Conservation (phyloP, 2,113 vertebrate genomes). For the Lepisosteus oculatus region DNA sequence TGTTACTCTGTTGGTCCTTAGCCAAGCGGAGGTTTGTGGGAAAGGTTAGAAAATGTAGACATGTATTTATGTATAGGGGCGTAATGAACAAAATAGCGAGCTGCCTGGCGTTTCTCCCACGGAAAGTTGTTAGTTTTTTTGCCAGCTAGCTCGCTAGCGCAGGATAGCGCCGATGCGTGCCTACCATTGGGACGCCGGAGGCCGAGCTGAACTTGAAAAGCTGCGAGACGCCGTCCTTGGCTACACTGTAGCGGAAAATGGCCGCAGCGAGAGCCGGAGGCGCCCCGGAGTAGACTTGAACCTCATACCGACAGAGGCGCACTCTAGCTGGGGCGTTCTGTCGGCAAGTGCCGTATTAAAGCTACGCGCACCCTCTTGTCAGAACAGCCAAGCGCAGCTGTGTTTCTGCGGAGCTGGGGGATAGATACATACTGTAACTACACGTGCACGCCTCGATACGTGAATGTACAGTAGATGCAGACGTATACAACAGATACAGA, state of each 20-base stretch:
- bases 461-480: too few relatives aligned
- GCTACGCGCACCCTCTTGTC: background rate
- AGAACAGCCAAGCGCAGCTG: too few relatives aligned
- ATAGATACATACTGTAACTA: too few relatives aligned
- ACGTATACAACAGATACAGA: too few relatives aligned
- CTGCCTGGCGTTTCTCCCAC: conserved; percentile 19
- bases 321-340: conserved; percentile 41
- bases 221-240: conserved; percentile 16
- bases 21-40: conserved; percentile 31
- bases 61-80: conserved; percentile 15
- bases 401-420: too few relatives aligned
- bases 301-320: conserved; percentile 64
- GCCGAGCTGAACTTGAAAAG: conserved; percentile 59
- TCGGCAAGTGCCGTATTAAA: conserved; percentile 19
- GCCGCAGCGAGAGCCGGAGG: conserved; percentile 71
- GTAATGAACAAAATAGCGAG: conserved; percentile 6
- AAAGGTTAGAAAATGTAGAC: conserved; percentile 23
- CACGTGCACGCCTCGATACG: too few relatives aligned
- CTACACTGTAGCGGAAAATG: conserved; percentile 80
- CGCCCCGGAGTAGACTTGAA: conserved; percentile 69
- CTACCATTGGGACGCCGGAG: conserved; percentile 39
- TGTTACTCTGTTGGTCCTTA: conserved; percentile 30
- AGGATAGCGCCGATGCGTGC: background rate
- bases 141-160: conserved; percentile 2
- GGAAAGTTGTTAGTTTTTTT: conserved; percentile 35